Evolutionary conservation across 1,140 invertebrate species (phyloP).

Genomic region (Mamestra configurata): DNA sequence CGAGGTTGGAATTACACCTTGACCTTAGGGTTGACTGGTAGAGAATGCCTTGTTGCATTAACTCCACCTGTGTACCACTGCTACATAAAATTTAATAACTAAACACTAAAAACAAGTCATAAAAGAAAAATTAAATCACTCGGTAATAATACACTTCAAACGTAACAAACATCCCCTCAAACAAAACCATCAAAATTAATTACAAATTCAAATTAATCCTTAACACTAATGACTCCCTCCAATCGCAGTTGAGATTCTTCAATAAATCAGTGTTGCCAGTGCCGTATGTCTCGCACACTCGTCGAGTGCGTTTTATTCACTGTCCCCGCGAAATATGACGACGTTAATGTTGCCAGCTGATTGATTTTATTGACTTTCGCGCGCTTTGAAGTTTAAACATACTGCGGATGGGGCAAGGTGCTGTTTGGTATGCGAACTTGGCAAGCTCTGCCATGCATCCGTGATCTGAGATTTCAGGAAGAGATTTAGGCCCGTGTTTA

Average conservation of each 20-base stretch:
- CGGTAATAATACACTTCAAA: too few relatives aligned
- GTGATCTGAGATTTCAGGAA: neutral
- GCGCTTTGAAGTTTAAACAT: conserved; percentile 31
- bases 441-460: neutral
- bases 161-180: too few relatives aligned
- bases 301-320: conserved; percentile 37
- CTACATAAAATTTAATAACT: too few relatives aligned
- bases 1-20: too few relatives aligned
- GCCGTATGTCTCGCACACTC: conserved; percentile 13
- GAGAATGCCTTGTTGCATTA: too few relatives aligned
- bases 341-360: conserved; percentile 40
- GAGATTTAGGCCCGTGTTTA: neutral
- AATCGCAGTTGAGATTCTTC: conserved; percentile 15
- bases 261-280: conserved; percentile 40
- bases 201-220: neutral
- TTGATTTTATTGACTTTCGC: conserved; percentile 28
- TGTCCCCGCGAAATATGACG: conserved; percentile 29
- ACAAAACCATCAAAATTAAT: neutral
- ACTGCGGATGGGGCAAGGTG: neutral
- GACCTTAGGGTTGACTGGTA: too few relatives aligned
- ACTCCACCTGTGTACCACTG: too few relatives aligned
- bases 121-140: too few relatives aligned
- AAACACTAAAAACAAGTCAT: too few relatives aligned
- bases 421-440: neutral
- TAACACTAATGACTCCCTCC: neutral